Evolutionary conservation across 53 echinoderm and acorn worm genomes (phyloP), one percentile per base, ranked within the genome.

Genomic region (Echinarachnius parma): DNA sequence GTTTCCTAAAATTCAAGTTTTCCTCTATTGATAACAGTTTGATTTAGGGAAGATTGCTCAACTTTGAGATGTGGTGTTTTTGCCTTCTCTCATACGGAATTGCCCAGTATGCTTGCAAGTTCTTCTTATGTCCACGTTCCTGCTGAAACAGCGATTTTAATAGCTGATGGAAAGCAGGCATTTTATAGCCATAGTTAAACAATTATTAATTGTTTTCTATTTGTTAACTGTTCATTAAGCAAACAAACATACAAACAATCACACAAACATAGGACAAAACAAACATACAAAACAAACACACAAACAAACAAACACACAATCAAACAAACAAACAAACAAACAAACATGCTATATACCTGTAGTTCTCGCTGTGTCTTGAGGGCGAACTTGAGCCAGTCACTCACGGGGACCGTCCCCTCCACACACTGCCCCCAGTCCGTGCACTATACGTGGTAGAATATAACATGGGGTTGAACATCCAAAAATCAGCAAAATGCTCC

Each of bases 281-380:
- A 21, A 55, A 55, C 0, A 14, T 14, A 58, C 27, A 31, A 28
- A 25, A 29, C 25, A 15, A 58, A 58, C 28, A 56, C n/a, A 8
- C 10, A 58, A 13, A 58, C 14, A 58, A 13, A 27, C 27, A 58
- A 58, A 58, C 8, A 10, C 13, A 14, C 58, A 28, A 13, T 27
- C 2, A 3, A 27, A 55, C 3, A 24, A n/a, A 14, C 13, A 0
- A 55, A 23, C 13, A 21, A 55, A 55, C 0, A 14, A 25, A 58
- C 27, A 31, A 28, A 25, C 10, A 23, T 10, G 29, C 26, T 56
- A 56, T 31, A 82, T 63, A 93, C 93, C 93, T 93, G 93, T 25
- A 93, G 64, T 44, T 93, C 93, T 29, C 93, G 68, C 30, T 93
- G 93, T 55, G 85, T 85, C 64, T 93, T 78, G 16, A 89, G 60